Base-by-base conservation (phyloP, 2,888 invertebrate species). In the Lordiphosa andalusiaca region DNA sequence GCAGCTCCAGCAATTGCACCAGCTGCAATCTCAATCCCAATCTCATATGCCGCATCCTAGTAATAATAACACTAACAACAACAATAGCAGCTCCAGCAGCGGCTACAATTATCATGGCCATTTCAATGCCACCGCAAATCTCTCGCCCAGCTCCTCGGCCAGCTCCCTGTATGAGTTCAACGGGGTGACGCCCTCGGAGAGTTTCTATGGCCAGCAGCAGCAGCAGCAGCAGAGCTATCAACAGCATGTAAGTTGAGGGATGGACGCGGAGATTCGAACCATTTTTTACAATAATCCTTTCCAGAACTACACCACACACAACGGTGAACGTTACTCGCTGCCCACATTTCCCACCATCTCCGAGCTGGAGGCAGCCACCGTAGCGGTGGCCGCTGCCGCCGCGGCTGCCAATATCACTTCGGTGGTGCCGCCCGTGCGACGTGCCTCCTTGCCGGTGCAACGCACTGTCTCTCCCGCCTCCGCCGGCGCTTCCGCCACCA, bases 391-490 rank as follows among this genome's bases (percentile, higher is more conserved):
- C 7, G 56, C 42, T 4, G 52, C 67, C 0, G 65, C 71, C 3
- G 63, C 58, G 4, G 52, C 55, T n/a, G 57, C 39, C 44, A 68
- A 33, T 39, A 53, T 53, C 5, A 53, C 57, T 5, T 40, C 71
- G 0, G 67, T 62, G 1, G 62, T 69, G 30, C 64, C 93, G 10
- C 92, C 93, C 38, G 92, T 94, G 83, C 91, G 95, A 61, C 91
- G 95, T 69, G 93, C 95, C 4, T 95, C 95, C 4, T 89, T 95
- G 69, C 95, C 95, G 2, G 91, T 95, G 16, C 95, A 95, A 87
- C 91, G 95, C 69, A 94, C 95, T 5, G 95, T 95, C 87, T 95
- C 95, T 2, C 94, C 93, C 58, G 61, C 93, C 55, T 62, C 71
- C 4, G 40, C 93, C 54, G 60, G 71, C 4, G 39, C 58, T 2